Percentiles rank a stretch among this genome's conserved stretches.
phyloP scores from a whole-genome alignment of 2,113 vertebrate species.

The Stegostoma tigrinum region DNA sequence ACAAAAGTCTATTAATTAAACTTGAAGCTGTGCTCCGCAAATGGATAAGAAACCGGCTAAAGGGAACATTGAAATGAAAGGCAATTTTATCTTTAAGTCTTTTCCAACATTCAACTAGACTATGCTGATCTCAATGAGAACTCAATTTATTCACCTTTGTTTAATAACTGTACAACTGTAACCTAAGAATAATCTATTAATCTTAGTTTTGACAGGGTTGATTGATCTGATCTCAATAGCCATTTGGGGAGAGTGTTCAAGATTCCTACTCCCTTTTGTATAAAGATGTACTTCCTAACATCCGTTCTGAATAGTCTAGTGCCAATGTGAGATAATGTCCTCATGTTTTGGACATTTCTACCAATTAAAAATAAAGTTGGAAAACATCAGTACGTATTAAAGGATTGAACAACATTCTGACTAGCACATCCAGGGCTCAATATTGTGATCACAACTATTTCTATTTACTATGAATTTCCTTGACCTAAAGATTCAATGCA shows the following conservation, averaged over 20 bases:
- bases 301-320: not conserved
- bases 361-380: not conserved
- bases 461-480: not conserved
- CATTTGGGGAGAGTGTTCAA: not conserved
- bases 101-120: not conserved
- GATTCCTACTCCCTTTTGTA: not conserved
- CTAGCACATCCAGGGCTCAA: not conserved
- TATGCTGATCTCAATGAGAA: not conserved
- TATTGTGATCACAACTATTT: not conserved
- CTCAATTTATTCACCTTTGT: not conserved
- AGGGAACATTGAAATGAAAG: not conserved
- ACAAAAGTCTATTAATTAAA: constrained; percentile 24
- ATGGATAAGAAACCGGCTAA: not conserved
- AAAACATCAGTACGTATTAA: not conserved
- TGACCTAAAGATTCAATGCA: not conserved
- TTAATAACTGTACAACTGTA: not conserved
- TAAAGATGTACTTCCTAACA: not conserved
- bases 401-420: not conserved
- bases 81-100: not conserved
- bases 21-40: not conserved
- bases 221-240: not conserved
- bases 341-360: too few relatives aligned
- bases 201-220: not conserved
- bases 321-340: not conserved
- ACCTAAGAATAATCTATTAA: not conserved